Conservation (phyloP, 2,888 invertebrate species). For the Scaptomyza cyrtandrae region DNA sequence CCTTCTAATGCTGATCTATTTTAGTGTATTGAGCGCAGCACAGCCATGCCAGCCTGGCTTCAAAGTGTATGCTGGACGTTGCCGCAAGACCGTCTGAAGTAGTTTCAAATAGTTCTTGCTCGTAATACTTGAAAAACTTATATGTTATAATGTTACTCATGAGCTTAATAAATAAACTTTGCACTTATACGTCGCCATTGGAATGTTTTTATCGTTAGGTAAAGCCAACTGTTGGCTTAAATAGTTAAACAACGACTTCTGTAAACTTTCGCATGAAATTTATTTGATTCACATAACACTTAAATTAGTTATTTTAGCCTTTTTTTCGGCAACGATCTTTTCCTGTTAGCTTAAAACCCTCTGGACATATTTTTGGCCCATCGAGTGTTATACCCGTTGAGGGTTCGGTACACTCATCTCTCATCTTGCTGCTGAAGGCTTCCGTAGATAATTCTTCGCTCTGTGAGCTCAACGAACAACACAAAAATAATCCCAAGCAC, state of each 20-base stretch:
- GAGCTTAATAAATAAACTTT: constrained; percentile 21
- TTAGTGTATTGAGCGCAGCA: constrained; percentile 16
- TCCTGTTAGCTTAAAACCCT: constrained; percentile 30
- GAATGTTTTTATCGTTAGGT: not conserved
- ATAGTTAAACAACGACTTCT: constrained; percentile 9
- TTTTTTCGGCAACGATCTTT: constrained; percentile 36
- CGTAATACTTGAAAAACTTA: no score
- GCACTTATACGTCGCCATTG: constrained; percentile 1
- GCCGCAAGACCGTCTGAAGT: no score
- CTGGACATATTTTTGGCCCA: no score
- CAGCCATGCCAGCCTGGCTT: constrained; percentile 38
- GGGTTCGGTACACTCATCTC: no score
- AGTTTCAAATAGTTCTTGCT: no score
- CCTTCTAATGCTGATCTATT: constrained; percentile 22
- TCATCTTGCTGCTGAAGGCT: no score
- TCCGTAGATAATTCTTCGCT: not conserved
- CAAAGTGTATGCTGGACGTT: constrained; percentile 36
- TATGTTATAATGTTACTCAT: constrained; percentile 20
- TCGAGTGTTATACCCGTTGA: no score
- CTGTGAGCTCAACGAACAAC: constrained; percentile 4
- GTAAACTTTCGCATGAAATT: not conserved
- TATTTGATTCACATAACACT: constrained; percentile 4
- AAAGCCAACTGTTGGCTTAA: not conserved
- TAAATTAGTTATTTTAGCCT: constrained; percentile 25
- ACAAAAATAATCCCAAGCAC: constrained; percentile 30